Percentiles rank a stretch among this genome's conserved stretches.
Conservation (phyloP, 2,113 vertebrate species). For the Himantopus leucocephalus region DNA sequence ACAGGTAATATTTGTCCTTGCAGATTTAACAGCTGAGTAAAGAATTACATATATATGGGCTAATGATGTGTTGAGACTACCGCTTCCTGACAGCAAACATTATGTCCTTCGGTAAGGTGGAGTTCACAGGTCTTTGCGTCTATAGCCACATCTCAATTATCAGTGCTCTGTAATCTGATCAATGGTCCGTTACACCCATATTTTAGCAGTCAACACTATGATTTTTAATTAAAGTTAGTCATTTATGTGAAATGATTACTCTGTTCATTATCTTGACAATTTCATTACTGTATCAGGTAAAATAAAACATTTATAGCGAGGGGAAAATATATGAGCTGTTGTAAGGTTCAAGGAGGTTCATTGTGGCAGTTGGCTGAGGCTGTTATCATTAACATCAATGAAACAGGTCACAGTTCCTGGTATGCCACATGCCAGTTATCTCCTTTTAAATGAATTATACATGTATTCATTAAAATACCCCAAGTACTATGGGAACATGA, state of each 20-base stretch:
- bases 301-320: conserved; percentile 69
- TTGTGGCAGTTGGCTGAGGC: not conserved
- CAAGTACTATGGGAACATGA: not conserved
- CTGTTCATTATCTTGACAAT: conserved; percentile 73
- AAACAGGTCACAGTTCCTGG: conserved; percentile 37
- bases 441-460: conserved; percentile 39
- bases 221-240: conserved; percentile 70
- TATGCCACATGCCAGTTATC: conserved; percentile 13
- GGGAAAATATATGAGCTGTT: conserved; percentile 46
- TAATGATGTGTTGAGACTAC: conserved; percentile 56
- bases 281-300: conserved; percentile 68
- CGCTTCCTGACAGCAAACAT: conserved; percentile 11
- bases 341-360: conserved; percentile 60
- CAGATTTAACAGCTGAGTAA: conserved; percentile 16
- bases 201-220: conserved; percentile 54
- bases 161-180: conserved; percentile 33
- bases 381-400: conserved; percentile 59
- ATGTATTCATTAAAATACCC: conserved; percentile 45
- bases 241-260: conserved; percentile 68
- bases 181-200: conserved; percentile 54
- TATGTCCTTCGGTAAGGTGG: not conserved
- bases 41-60: conserved; percentile 13
- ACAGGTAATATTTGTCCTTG: conserved; percentile 43
- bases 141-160: conserved; percentile 37
- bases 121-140: conserved; percentile 33